Evolutionary conservation across 2,797 vertebrate species (phyloP).

Genomic region (Pangasius sanitwongsei): DNA sequence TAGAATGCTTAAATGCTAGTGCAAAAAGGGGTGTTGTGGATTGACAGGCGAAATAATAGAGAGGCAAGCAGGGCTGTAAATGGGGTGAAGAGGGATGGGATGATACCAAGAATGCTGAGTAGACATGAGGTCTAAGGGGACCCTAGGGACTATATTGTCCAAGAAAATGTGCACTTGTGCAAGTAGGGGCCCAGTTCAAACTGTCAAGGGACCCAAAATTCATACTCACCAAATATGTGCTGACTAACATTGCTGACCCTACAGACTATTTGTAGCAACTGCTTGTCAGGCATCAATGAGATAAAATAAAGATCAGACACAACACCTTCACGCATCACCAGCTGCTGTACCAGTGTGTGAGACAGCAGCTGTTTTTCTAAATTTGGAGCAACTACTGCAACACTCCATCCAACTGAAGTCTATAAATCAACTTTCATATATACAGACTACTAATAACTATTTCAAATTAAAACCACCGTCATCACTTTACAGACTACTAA

Average conservation of each 20-base stretch:
- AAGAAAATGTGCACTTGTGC: not conserved
- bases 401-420: not conserved
- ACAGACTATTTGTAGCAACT: conserved; percentile 26
- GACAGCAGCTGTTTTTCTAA: conserved; percentile 28
- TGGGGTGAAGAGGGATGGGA: not conserved
- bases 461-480: not conserved
- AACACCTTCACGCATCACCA: conserved; percentile 11
- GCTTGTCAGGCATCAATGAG: conserved; percentile 28
- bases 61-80: not conserved
- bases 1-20: not conserved
- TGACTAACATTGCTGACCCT: conserved; percentile 21
- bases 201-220: conserved; percentile 7
- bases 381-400: conserved; percentile 15
- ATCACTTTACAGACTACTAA: not conserved
- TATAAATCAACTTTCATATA: not conserved
- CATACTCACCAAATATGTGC: conserved; percentile 18
- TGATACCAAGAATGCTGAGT: not conserved
- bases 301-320: conserved; percentile 32
- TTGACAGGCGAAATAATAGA: not conserved
- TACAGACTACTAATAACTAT: not conserved
- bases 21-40: not conserved
- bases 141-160: not conserved
- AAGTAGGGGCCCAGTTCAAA: not conserved
- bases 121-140: not conserved
- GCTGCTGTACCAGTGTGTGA: conserved; percentile 6